A percentile compares a stretch with the other conserved stretches of the same genome.
Conservation (phyloP, 1,140 invertebrate genomes). For the Probaryconus sp. region DNA sequence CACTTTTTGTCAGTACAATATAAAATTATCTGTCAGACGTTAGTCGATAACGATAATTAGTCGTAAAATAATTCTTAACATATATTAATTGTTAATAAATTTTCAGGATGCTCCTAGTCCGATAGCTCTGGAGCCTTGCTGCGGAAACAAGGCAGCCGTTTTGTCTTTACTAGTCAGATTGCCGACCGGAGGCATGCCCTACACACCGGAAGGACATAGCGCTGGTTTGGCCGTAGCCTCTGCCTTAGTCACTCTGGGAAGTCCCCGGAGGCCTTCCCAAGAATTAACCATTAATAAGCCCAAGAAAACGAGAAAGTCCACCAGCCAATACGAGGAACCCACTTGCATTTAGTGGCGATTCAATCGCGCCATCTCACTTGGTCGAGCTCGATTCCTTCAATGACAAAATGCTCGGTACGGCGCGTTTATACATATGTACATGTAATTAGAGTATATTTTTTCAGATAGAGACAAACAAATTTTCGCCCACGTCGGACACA, state of each 20-base stretch:
- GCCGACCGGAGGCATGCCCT: constrained; percentile 87
- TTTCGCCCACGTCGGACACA: constrained; percentile 43
- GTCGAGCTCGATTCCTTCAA: too few species aligned
- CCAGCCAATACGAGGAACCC: constrained; percentile 85
- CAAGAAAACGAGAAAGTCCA: constrained; percentile 81
- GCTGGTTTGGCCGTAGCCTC: constrained; percentile 90
- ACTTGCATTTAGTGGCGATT: constrained; percentile 73
- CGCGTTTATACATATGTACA: constrained; percentile 58
- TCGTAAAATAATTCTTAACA: neutral
- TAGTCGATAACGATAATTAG: too few species aligned
- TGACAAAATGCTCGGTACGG: neutral
- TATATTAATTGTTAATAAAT: constrained; percentile 5
- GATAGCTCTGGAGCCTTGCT: constrained; percentile 95
- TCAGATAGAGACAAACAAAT: constrained; percentile 60
- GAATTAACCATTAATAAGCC: constrained; percentile 83
- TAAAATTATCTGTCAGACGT: too few species aligned
- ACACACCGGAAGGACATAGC: constrained; percentile 90
- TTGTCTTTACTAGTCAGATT: constrained; percentile 93
- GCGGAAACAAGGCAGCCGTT: constrained; percentile 93
- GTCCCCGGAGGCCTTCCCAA: constrained; percentile 85
- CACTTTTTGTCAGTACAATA: too few species aligned
- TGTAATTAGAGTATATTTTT: constrained; percentile 63
- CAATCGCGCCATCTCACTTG: constrained; percentile 1
- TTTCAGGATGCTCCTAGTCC: constrained; percentile 89
- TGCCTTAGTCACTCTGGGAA: constrained; percentile 90